These are phyloP conservation scores for Fulica atra DNA, from an alignment of 2,113 vertebrate genomes.

Conservation along the genomic window DNA sequence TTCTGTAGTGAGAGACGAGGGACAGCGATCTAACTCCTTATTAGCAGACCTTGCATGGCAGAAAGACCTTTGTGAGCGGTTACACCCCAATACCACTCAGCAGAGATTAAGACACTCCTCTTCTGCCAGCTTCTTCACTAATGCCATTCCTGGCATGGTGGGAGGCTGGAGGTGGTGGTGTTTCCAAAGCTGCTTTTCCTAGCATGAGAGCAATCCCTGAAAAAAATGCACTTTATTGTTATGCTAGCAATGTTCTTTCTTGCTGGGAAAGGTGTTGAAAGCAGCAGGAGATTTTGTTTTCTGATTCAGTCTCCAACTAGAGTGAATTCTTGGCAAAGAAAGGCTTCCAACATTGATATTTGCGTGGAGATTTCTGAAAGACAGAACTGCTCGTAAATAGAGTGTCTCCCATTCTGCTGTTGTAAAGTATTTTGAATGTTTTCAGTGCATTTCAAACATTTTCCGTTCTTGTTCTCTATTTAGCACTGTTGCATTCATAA, in stretches of 20 bases:
- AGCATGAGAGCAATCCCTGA: neutral
- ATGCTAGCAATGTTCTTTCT: neutral
- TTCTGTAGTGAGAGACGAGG: neutral
- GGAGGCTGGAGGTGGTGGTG: neutral
- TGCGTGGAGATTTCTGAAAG: neutral
- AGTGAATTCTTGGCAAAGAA: neutral
- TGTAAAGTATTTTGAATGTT: neutral
- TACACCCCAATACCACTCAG: neutral
- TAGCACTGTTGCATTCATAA: neutral
- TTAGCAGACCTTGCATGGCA: neutral
- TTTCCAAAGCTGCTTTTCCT: neutral
- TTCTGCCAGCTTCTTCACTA: neutral
- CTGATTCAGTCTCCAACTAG: neutral
- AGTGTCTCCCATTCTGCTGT: neutral
- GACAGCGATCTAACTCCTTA: neutral
- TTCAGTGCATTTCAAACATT: neutral
- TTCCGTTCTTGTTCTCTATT: neutral
- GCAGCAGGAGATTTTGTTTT: neutral
- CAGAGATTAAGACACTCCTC: neutral
- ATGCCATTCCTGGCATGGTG: neutral
- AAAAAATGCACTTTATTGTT: neutral
- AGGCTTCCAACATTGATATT: neutral
- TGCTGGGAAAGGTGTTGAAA: neutral
- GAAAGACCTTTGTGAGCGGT: neutral
- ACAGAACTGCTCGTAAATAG: neutral